Evolutionary conservation across 2,113 vertebrate species (phyloP), one percentile per base, ranked within the genome.

Genomic region (Redunca redunca): DNA sequence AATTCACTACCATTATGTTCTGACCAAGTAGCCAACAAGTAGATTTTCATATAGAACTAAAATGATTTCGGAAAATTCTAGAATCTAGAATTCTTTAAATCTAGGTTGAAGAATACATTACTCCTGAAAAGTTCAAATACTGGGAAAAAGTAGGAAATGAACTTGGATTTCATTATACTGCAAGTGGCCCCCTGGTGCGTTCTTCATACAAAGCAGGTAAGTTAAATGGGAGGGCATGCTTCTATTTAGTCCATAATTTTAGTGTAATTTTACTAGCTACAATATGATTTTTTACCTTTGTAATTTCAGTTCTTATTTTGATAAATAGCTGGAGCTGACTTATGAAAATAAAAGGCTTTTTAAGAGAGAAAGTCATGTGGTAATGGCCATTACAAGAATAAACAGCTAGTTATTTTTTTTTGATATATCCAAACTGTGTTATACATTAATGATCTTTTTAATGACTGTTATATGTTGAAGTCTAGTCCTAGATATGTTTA

Each of bases 191-290:
- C 7, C 98, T 99, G 88, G 99, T 99, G 90, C 99, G 99, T 46
- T 99, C 99, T 28, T 99, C 99, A 52, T 99, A 99, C 95, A 99
- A 99, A 99, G 99, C 99, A 99, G 99, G 99, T 99, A 98, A 98
- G 97, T 30, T n/a, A 40, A 40, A 40, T 40, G 40, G 40, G 40
- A 40, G 40, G 40, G 40, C 3, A 2, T 48, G 64, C 11, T 26
- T 64, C 96, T 58, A 8, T 74, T 90, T 25, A 93, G n/a, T 21
- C 8, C 0, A 0, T 74, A 12, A 7, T 64, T 97, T 88, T 53
- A 92, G 43, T 95, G 53, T 40, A 36, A 55, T 87, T 95, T 97
- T 81, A 91, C 17, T 67, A 82, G 28, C 58, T 93, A 33, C 33
- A 77, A 1, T 67, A 7, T 4, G 82, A 1, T 78, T 92, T 89